Percentiles rank a stretch among this genome's conserved stretches.
Conservation (phyloP, 1,140 invertebrate species). For the Heliconius eleuchia region DNA sequence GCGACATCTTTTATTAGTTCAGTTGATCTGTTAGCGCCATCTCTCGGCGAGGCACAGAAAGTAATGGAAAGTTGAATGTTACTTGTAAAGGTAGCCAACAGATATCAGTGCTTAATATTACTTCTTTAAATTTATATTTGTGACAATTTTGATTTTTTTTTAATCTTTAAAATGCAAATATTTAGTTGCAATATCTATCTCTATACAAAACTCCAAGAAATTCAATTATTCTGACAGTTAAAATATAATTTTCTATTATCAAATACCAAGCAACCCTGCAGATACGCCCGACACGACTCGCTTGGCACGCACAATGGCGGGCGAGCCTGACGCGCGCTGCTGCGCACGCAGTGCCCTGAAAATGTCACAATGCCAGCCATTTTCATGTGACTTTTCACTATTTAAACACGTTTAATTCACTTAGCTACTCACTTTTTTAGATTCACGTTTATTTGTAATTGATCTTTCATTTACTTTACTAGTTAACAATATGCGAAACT, state of each 20-base stretch:
- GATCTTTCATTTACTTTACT: neutral
- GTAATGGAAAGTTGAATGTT: conserved; percentile 11
- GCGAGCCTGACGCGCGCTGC: conserved; percentile 64
- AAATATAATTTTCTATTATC: conserved; percentile 1
- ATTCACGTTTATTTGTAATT: neutral
- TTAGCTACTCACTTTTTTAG: neutral
- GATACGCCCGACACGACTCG: conserved; percentile 55
- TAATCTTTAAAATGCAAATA: no score
- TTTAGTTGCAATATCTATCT: neutral
- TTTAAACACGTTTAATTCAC: neutral
- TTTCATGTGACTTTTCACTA: conserved; percentile 31
- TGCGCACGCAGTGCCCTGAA: conserved; percentile 59
- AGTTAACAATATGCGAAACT: no score
- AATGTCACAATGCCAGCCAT: conserved; percentile 45
- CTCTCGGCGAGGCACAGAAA: conserved; percentile 18
- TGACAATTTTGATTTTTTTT: neutral
- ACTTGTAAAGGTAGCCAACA: conserved; percentile 10
- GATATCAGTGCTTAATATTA: conserved; percentile 7
- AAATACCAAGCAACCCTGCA: conserved; percentile 26
- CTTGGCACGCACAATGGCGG: conserved; percentile 69
- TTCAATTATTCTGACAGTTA: neutral
- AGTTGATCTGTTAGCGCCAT: conserved; percentile 33
- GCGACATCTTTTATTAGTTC: conserved; percentile 24
- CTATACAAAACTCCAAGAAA: neutral
- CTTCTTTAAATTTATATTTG: neutral